Base-by-base conservation (phyloP, 2,888 invertebrate species). In the Ypsolopha scabrella region DNA sequence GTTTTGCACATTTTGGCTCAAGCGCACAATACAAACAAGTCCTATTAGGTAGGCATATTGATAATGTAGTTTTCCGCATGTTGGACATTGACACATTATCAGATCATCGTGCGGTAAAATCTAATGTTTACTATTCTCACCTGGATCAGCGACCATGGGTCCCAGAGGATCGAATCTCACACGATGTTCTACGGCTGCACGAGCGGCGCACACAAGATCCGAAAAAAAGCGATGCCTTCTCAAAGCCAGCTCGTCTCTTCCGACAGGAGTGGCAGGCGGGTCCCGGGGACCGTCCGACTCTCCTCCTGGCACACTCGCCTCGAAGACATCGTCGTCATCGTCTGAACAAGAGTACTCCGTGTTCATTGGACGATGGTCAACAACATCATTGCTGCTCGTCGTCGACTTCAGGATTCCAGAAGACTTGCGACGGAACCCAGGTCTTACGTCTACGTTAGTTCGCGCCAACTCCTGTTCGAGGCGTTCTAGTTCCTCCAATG, bases 171-270 rank as follows among this genome's bases (percentile, higher is more conserved):
- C 92, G 79, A 93, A 93, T 56, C 91, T 89, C 60, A 93, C 93
- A 62, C 91, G 90, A 76, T 93, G 93, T 70, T 92, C 92, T 51
- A 90, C 89, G 50, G 92, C 91, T 60, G 91, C 91, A 65, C 91
- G 90, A 45, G 93, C 91, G 60, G 92, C 92, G 61, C 90, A 88
- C 58, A 94, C 88, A 54, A 94, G 87, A 68, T 94, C 94, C 51
- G 93, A 92, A 77, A 93, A 93, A 75, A 94, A 91, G 62, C 93
- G 88, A 73, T 93, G 93, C 53, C 93, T 88, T 56, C 92, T 88
- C 61, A 94, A 75, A 57, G 93, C 94, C 60, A 94, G 78, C 69
- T 94, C 93, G 74, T 94, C 94, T 53, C 92, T 89, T 51, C 93
- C 93, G 46, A 94, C 91, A 11, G 93, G 94, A 53, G 93, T 93